Evolutionary conservation across 2,113 vertebrate genomes (phyloP).

Genomic region (Entelurus aequoreus): DNA sequence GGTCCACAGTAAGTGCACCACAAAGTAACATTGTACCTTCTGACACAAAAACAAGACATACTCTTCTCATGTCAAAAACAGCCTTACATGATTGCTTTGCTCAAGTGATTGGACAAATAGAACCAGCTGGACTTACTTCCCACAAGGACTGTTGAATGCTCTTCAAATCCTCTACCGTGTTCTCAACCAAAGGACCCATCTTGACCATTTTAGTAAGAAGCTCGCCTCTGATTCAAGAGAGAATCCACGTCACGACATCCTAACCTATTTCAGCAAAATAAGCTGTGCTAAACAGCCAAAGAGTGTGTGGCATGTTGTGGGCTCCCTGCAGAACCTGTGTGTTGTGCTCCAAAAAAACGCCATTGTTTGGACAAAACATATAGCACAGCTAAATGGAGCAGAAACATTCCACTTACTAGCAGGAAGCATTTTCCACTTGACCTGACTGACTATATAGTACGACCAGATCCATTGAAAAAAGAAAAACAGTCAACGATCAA

Average conservation of each 20-base stretch:
- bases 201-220: constrained; percentile 24
- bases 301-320: constrained; percentile 40
- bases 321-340: constrained; percentile 28
- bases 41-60: constrained; percentile 12
- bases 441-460: constrained; percentile 20
- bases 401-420: constrained; percentile 64
- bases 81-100: constrained; percentile 9
- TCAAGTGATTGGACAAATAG: constrained; percentile 20
- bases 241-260: constrained; percentile 14
- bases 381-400: constrained; percentile 70
- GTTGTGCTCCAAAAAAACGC: constrained; percentile 44
- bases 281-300: constrained; percentile 47
- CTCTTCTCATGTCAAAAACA: constrained; percentile 13
- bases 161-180: constrained; percentile 66
- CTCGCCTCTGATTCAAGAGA: constrained; percentile 13
- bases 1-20: no score
- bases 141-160: constrained; percentile 66
- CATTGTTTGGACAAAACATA: constrained; percentile 59
- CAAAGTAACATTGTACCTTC: background rate
- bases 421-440: constrained; percentile 39
- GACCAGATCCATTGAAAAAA: background rate
- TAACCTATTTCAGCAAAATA: constrained; percentile 21
- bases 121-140: constrained; percentile 65
- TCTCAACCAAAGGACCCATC: constrained; percentile 56
- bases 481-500: constrained; percentile 8